Base-by-base conservation (phyloP, 2,888 invertebrate genomes). In the Drosophila meridionalis region DNA sequence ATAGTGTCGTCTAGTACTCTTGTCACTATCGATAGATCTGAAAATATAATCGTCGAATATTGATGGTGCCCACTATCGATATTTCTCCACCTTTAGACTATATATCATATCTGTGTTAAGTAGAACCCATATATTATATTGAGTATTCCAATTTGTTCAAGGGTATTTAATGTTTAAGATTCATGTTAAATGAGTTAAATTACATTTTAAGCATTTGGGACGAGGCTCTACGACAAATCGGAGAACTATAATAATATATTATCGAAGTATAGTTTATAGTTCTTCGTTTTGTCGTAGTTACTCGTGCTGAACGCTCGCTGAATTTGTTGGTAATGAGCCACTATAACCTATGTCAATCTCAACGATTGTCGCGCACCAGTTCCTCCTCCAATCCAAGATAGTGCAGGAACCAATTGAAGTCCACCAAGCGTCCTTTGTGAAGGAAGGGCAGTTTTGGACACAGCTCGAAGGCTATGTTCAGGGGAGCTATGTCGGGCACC, bases 381-480 rank as follows among this genome's bases (percentile, higher is more conserved):
- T 92, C 85, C 38, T 91, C 89, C 59, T 93, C 93, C 28, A 93
- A 72, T 9, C 91, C 93, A 48, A 93, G 75, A 50, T 90, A 82
- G 8, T 91, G 82, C 30, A 93, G 53, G 48, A 93, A 93, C 71
- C 89, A 90, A 69, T 83, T 88, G 83, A 93, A 93, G 72, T 93
- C 90, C 9, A 93, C 85, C 28, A 93, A 69, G 26, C 91, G 89
- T 2, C 93, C 93, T 47, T 91, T 91, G 73, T 92, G 91, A 11
- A 92, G 68, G 67, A 93, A 92, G 4, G 92, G 92, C 47, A 92
- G 80, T 61, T 93, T 92, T 12, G 93, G 92, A 52, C 93, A 93
- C 32, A 93, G 60, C 75, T 93, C 92, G 45, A 93, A 93, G 50
- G 93, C 92, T 52, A 92, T 90, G 73, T 92, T 93, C 4, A 93